Conservation (phyloP, 2,113 vertebrate genomes). For the Pelodiscus sinensis region DNA sequence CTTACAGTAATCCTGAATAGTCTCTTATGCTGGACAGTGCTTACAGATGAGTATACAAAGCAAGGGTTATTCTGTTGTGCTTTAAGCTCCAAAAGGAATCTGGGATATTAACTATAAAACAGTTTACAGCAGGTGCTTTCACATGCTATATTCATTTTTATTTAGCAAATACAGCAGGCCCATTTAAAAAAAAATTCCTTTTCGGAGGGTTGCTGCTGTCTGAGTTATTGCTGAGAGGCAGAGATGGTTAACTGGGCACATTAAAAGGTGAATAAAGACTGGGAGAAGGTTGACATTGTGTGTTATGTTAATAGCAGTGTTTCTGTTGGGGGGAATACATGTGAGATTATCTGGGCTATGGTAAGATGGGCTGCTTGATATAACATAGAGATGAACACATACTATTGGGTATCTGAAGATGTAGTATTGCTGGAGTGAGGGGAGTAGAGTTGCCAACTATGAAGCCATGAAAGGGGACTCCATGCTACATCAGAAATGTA, state of each 20-base stretch:
- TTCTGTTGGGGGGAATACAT: not conserved
- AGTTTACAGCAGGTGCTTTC: not conserved
- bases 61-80: not conserved
- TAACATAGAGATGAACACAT: not conserved
- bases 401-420: not conserved
- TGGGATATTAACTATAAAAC: not conserved
- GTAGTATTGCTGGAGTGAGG: not conserved
- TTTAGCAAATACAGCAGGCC: not conserved
- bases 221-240: fast-evolving
- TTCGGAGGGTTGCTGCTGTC: not conserved
- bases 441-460: not conserved
- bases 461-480: not conserved
- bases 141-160: not conserved
- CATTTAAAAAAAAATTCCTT: not conserved
- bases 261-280: not conserved
- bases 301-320: not conserved
- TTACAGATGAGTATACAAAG: not conserved
- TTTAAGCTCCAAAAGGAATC: not conserved
- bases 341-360: fast-evolving
- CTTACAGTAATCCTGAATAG: fast-evolving
- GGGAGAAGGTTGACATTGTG: not conserved
- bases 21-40: not conserved
- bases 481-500: not conserved
- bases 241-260: not conserved
- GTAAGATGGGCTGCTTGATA: not conserved